phyloP scores from a whole-genome alignment of 2,113 vertebrate species.

The Verasper variegatus region DNA sequence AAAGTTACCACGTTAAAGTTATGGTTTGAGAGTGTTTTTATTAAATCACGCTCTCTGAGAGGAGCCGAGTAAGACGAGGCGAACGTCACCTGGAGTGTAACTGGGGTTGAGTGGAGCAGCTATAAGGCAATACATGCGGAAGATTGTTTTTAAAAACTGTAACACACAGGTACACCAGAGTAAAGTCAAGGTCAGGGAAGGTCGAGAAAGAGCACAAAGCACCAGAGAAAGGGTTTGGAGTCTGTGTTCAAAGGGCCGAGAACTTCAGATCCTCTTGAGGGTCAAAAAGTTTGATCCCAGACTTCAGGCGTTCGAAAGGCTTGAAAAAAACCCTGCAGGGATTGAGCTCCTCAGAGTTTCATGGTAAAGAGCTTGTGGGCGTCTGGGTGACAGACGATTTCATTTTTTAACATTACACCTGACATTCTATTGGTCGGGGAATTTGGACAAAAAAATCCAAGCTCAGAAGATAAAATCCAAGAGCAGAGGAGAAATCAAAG shows the following conservation, averaged over 20 bases:
- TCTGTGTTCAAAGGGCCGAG: conserved; percentile 1
- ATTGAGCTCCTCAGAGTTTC: not conserved
- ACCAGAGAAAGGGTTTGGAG: not conserved
- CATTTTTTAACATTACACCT: not conserved
- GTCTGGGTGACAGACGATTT: not conserved
- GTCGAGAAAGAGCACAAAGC: conserved; percentile 23
- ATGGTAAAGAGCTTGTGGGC: not conserved
- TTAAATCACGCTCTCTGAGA: not conserved
- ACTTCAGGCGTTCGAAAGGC: too few species aligned
- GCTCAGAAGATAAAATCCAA: too few species aligned
- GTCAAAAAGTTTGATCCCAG: not conserved
- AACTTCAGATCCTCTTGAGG: conserved; percentile 1
- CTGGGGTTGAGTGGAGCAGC: conserved; percentile 49
- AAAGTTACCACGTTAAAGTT: conserved; percentile 22
- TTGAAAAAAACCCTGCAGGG: too few species aligned
- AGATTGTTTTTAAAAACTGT: conserved; percentile 38
- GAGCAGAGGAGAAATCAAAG: too few species aligned
- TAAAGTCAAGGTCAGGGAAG: conserved; percentile 29
- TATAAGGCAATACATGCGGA: conserved; percentile 74
- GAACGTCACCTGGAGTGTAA: conserved; percentile 34
- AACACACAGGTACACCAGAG: conserved; percentile 45
- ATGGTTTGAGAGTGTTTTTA: not conserved
- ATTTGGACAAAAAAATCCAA: not conserved
- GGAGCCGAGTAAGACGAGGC: conserved; percentile 28
- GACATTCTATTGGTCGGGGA: not conserved